Conservation (phyloP, 1,140 invertebrate genomes). For the Pachyrhynchus sulphureomaculatus region DNA sequence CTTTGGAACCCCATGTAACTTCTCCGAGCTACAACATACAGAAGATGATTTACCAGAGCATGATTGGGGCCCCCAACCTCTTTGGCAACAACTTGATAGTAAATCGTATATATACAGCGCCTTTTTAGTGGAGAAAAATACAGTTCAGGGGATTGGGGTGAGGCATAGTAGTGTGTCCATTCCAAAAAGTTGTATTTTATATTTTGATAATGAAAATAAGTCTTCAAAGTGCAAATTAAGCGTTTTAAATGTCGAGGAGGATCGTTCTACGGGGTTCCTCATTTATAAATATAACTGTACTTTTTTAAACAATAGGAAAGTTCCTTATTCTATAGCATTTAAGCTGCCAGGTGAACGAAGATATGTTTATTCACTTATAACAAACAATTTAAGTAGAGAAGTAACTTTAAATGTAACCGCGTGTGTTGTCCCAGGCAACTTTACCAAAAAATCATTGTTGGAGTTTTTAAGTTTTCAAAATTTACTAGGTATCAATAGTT, state of each 20-base stretch:
- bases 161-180: constrained; percentile 50
- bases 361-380: constrained; percentile 50
- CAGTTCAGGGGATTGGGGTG: constrained; percentile 55
- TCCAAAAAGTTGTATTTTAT: constrained; percentile 57
- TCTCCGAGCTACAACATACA: constrained; percentile 54
- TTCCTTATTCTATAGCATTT: constrained; percentile 58
- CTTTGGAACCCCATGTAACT: constrained; percentile 64
- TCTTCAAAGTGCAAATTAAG: constrained; percentile 56
- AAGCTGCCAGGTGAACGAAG: constrained; percentile 48
- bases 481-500: constrained; percentile 57
- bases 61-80: constrained; percentile 47
- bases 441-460: constrained; percentile 55
- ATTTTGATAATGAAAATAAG: constrained; percentile 56
- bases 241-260: constrained; percentile 48
- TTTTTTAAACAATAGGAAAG: constrained; percentile 50
- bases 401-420: constrained; percentile 54
- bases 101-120: constrained; percentile 58
- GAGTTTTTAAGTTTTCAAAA: constrained; percentile 61
- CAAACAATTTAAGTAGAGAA: constrained; percentile 50
- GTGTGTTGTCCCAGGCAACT: constrained; percentile 57
- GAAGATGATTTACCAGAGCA: constrained; percentile 50
- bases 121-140: constrained; percentile 55
- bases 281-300: constrained; percentile 32
- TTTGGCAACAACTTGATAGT: constrained; percentile 50
- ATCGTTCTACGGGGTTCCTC: constrained; percentile 34